These are phyloP conservation scores for Torymus auratus DNA, from an alignment of 2,888 invertebrate species.

Conservation along the genomic window DNA sequence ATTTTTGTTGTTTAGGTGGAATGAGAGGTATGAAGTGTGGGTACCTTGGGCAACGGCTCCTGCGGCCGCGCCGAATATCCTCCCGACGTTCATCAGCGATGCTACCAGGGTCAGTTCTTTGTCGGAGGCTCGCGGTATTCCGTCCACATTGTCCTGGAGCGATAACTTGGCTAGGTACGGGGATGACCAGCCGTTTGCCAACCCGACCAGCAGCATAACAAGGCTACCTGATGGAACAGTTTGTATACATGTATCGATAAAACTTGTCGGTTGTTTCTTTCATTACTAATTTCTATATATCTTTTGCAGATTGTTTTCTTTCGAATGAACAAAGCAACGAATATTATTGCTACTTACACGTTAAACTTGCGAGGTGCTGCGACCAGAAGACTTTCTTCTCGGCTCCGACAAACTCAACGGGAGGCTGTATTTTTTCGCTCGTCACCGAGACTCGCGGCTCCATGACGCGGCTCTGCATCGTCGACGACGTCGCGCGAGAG, in stretches of 20 bases:
- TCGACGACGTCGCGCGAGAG: no score
- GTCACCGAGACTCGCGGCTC: no score
- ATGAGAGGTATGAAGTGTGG: no score
- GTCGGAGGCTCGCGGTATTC: constrained; percentile 66
- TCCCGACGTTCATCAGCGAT: constrained; percentile 71
- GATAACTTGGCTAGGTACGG: constrained; percentile 73
- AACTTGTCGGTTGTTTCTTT: no score
- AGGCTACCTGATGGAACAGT: constrained; percentile 63
- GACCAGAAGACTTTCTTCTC: constrained; percentile 48
- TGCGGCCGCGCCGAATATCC: constrained; percentile 68
- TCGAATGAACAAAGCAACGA: no score
- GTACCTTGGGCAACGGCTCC: constrained; percentile 70
- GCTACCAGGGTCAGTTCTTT: constrained; percentile 72
- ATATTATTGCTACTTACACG: constrained; percentile 30
- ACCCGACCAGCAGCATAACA: constrained; percentile 68
- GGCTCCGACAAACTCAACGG: no score
- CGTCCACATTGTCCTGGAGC: constrained; percentile 61
- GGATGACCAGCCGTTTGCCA: constrained; percentile 73
- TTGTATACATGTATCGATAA: no score
- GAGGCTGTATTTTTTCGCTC: no score
- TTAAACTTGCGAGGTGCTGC: constrained; percentile 45
- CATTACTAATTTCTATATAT: no score
- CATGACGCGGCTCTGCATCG: no score
- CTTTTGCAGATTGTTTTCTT: no score
- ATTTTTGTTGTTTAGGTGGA: no score